A percentile compares a stretch with the other conserved stretches of the same genome.
Evolutionary conservation across 2,113 vertebrate species (phyloP).

Genomic region (Meriones unguiculatus): DNA sequence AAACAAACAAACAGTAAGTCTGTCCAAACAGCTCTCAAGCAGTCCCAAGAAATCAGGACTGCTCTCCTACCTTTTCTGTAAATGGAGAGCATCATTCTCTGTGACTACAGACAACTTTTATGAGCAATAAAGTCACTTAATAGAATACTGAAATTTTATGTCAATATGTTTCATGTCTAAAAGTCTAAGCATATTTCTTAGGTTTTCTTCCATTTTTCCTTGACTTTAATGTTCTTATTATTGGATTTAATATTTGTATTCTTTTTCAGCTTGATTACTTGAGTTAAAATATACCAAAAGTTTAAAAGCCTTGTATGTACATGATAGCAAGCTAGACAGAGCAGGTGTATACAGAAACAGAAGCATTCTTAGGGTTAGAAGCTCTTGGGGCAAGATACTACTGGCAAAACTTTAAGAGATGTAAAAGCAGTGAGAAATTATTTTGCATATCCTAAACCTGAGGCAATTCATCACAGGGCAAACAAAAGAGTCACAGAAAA

Average conservation of each 20-base stretch:
- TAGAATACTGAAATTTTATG: slow-evolving; percentile 74
- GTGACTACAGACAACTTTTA: slow-evolving; percentile 68
- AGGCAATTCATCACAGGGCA: slow-evolving; percentile 50
- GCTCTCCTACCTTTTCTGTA: slow-evolving; percentile 30
- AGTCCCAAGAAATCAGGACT: neutral
- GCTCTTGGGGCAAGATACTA: slow-evolving; percentile 1
- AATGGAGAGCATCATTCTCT: slow-evolving; percentile 53
- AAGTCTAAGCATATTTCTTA: slow-evolving; percentile 64
- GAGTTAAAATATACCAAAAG: slow-evolving; percentile 63
- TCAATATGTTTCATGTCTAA: slow-evolving; percentile 71
- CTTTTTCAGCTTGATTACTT: slow-evolving; percentile 64
- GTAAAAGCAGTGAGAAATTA: slow-evolving; percentile 46
- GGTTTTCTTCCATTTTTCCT: slow-evolving; percentile 71
- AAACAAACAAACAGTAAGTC: neutral
- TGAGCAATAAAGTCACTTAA: slow-evolving; percentile 69
- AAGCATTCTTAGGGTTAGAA: neutral
- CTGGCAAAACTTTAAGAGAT: slow-evolving; percentile 43
- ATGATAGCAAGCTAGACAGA: neutral
- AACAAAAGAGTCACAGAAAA: slow-evolving; percentile 50
- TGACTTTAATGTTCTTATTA: slow-evolving; percentile 77
- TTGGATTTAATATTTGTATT: slow-evolving; percentile 77
- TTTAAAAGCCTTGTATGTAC: slow-evolving; percentile 39
- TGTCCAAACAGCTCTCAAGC: neutral
- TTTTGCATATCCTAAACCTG: slow-evolving; percentile 46
- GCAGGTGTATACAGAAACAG: neutral